These are phyloP conservation scores for Onthophagus sagittarius DNA, from an alignment of 2,888 invertebrate genomes.

Conservation along the genomic window DNA sequence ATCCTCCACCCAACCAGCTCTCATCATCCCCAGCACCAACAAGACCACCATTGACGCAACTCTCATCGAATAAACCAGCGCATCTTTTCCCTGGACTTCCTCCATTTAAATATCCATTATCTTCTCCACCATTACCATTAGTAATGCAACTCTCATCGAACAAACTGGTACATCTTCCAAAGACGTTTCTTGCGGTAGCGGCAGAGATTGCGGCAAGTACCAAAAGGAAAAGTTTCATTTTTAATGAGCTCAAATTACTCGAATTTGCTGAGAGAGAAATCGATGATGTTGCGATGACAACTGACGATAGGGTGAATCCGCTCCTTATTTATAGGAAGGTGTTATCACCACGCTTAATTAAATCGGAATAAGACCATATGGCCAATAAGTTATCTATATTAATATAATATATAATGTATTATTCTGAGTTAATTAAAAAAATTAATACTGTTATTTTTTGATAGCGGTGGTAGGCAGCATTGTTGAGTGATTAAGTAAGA, in stretches of 20 bases:
- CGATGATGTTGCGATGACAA: no score
- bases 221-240: neutral
- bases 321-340: neutral
- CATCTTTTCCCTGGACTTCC: constrained; percentile 8
- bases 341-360: neutral
- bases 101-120: constrained; percentile 11
- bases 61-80: constrained; percentile 17
- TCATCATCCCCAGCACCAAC: constrained; percentile 19
- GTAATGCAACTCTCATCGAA: neutral
- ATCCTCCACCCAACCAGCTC: constrained; percentile 18
- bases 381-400: neutral
- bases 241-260: neutral
- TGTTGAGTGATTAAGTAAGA: neutral
- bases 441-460: neutral
- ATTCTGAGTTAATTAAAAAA: neutral
- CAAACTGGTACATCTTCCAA: constrained; percentile 14
- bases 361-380: neutral
- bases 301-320: no score
- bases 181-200: neutral
- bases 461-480: neutral
- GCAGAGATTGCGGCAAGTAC: neutral
- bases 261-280: neutral
- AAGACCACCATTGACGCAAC: constrained; percentile 14
- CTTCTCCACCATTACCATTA: neutral
- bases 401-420: neutral